Conservation (phyloP, 2,797 vertebrate genomes). For the Morus bassanus region DNA sequence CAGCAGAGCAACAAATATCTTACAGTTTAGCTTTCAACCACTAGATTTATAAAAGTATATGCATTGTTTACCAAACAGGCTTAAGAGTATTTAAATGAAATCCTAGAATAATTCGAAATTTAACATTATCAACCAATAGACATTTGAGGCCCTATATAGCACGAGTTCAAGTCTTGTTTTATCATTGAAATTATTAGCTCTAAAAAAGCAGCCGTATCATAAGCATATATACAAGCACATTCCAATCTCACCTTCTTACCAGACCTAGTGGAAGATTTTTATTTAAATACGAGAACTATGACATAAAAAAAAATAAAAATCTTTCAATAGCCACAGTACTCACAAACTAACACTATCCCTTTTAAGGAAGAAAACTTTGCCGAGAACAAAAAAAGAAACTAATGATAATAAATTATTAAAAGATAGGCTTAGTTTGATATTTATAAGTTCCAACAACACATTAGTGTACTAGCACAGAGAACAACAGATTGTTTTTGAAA, state of each 20-base stretch:
- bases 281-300: neutral
- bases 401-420: neutral
- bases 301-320: neutral
- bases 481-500: neutral
- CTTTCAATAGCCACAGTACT: neutral
- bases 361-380: neutral
- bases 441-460: neutral
- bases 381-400: neutral
- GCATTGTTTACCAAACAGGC: neutral
- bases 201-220: neutral
- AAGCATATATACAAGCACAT: neutral
- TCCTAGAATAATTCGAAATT: neutral
- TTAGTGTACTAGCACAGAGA: neutral
- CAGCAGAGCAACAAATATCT: slow-evolving; percentile 5
- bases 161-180: neutral
- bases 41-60: neutral
- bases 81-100: neutral
- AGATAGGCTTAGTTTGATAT: neutral
- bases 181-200: neutral
- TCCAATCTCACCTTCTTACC: neutral
- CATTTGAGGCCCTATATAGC: neutral
- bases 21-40: neutral
- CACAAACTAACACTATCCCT: neutral
- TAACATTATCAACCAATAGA: neutral
- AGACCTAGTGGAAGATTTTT: neutral